phyloP scores from a whole-genome alignment of 2,797 vertebrate species.

The Diceros bicornis region DNA sequence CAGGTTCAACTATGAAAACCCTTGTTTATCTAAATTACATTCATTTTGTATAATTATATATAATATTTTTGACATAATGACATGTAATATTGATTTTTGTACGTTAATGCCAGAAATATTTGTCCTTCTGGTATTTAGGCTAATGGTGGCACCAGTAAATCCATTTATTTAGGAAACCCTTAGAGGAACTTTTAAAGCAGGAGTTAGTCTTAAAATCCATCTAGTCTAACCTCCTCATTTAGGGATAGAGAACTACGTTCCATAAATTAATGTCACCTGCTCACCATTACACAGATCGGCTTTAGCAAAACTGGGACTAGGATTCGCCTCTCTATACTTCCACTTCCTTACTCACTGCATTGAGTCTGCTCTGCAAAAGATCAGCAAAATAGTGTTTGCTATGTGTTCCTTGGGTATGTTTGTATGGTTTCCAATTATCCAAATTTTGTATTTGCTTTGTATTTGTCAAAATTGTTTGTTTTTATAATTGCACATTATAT shows the following conservation, averaged over 20 bases:
- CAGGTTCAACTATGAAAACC: not conserved
- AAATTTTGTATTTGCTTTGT: not conserved
- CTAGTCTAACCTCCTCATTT: constrained; percentile 34
- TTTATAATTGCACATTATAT: not conserved
- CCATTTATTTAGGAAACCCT: constrained; percentile 33
- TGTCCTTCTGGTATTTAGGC: not conserved
- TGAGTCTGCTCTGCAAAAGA: not conserved
- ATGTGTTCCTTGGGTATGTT: not conserved
- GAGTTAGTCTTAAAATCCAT: constrained; percentile 37
- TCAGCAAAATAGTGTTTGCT: not conserved
- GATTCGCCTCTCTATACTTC: not conserved
- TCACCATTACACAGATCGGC: not conserved
- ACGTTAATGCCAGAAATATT: not conserved
- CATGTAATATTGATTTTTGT: not conserved
- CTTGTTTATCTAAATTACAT: not conserved
- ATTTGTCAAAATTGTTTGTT: not conserved
- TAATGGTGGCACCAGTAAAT: not conserved
- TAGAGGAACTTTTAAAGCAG: constrained; percentile 27
- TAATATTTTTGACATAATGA: constrained; percentile 29
- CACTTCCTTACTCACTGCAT: not conserved
- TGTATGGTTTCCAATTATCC: not conserved
- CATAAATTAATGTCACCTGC: constrained; percentile 3
- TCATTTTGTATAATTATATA: not conserved
- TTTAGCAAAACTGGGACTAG: not conserved
- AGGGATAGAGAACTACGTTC: not conserved